Base-by-base conservation (phyloP, 2,113 vertebrate genomes). In the Oryzias melastigma region DNA sequence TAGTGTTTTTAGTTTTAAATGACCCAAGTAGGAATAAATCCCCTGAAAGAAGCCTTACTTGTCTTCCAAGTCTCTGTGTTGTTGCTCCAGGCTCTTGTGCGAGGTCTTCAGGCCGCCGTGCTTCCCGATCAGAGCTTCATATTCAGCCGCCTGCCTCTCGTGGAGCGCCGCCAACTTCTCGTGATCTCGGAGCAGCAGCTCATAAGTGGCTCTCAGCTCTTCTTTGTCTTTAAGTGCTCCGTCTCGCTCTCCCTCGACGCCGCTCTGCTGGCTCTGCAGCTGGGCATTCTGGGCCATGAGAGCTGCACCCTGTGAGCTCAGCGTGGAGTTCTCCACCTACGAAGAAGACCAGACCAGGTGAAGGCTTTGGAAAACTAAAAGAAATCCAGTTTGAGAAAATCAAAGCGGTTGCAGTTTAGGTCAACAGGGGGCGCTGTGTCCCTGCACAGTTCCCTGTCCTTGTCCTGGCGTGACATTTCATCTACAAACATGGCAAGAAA, bases 291-390 rank as follows among this genome's bases (percentile, higher is more conserved):
- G 96, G 55, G 94, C 93, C 94, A 96, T 95, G 52, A 99, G 93
- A 8, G 95, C 92, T 0, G 94, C 94, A 51, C 94, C 93, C 81
- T 95, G 95, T 0, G 97, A 98, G 86, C 92, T 95, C 72, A 98
- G 91, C 0, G 96, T 95, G 14, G 96, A 98, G 73, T 95, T 96
- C 87, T 99, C 96, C 65, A 99, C 97, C 97, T 99, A 75, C n/a
- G 18, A 17, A 24, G 49, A 22, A 19, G 5, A 16, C 51, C 19
- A 3, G 35, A 8, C 1, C 10, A 35, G 29, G 10, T 35, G 29
- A 35, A 29, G 29, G 29, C 29, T 29, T 29, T 7, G 8, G 29
- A 35, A 35, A 35, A 35, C 10, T 35, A 18, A 19, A 18, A 18
- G 1, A 47, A 47, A 19, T n/a, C 1, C 1, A 18, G 7, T 18